Evolutionary conservation across 2,797 vertebrate species (phyloP).

Genomic region (Enteromius viviparus): DNA sequence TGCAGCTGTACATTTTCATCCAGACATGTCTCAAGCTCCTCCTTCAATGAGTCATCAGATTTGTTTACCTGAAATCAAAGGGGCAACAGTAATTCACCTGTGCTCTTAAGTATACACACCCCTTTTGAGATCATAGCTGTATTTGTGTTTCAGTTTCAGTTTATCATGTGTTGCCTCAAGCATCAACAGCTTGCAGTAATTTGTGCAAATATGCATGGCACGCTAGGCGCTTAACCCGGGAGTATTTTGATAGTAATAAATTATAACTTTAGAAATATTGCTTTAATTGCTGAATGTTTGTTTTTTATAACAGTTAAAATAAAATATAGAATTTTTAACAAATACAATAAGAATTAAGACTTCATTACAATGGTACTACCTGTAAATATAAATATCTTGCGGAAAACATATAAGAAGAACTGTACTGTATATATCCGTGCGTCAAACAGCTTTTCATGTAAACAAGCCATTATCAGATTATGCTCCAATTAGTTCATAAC

Average conservation of each 20-base stretch:
- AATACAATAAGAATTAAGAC: neutral
- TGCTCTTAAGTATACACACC: neutral
- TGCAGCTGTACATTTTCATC: constrained; percentile 84
- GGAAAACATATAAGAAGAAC: neutral
- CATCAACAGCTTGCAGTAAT: neutral
- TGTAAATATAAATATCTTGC: neutral
- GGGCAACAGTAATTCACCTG: neutral
- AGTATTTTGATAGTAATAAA: neutral
- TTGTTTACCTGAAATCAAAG: constrained; percentile 65
- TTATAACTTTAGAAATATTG: neutral
- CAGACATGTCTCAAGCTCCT: constrained; percentile 80
- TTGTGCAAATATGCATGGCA: neutral
- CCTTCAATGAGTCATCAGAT: constrained; percentile 74
- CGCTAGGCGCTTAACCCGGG: neutral
- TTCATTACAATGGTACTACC: neutral
- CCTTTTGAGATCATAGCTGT: neutral
- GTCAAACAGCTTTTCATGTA: constrained; percentile 13
- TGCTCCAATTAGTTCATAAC: constrained; percentile 33
- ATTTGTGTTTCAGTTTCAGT: neutral
- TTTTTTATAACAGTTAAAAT: neutral
- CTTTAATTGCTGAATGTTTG: neutral
- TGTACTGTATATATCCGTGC: neutral
- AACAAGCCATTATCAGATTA: constrained; percentile 42
- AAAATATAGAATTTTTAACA: neutral
- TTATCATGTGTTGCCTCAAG: neutral